These are phyloP conservation scores for Danio aesculapii DNA, from an alignment of 2,797 vertebrate genomes.

Conservation along the genomic window DNA sequence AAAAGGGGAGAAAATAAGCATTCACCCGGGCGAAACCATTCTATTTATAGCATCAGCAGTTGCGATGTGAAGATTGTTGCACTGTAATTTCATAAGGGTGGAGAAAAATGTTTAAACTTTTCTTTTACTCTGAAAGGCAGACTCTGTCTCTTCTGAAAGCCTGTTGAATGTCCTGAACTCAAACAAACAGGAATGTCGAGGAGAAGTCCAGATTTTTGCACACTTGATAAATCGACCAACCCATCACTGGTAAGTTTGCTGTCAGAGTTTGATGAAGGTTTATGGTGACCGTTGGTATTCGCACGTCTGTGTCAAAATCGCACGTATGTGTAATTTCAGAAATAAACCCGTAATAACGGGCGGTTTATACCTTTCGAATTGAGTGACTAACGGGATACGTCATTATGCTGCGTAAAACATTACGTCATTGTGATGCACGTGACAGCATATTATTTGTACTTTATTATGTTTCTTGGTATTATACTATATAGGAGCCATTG, in stretches of 20 bases:
- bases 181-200: conserved; percentile 42
- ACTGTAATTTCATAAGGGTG: conserved; percentile 71
- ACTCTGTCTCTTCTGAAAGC: conserved; percentile 57
- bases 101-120: conserved; percentile 46
- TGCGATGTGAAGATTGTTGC: conserved; percentile 81
- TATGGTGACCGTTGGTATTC: not conserved
- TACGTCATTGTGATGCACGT: not conserved
- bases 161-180: conserved; percentile 15
- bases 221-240: conserved; percentile 13
- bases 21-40: conserved; percentile 66
- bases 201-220: conserved; percentile 32
- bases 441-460: no score
- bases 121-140: conserved; percentile 63
- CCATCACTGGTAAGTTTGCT: conserved; percentile 48
- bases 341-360: not conserved
- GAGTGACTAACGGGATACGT: conserved; percentile 10
- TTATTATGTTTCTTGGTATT: no score
- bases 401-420: not conserved
- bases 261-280: conserved; percentile 12
- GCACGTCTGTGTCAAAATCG: not conserved
- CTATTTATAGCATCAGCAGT: conserved; percentile 84
- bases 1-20: not conserved
- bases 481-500: not conserved
- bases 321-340: not conserved
- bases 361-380: not conserved